phyloP scores from a whole-genome alignment of 2,888 invertebrate species.

The Hemithea aestivaria region DNA sequence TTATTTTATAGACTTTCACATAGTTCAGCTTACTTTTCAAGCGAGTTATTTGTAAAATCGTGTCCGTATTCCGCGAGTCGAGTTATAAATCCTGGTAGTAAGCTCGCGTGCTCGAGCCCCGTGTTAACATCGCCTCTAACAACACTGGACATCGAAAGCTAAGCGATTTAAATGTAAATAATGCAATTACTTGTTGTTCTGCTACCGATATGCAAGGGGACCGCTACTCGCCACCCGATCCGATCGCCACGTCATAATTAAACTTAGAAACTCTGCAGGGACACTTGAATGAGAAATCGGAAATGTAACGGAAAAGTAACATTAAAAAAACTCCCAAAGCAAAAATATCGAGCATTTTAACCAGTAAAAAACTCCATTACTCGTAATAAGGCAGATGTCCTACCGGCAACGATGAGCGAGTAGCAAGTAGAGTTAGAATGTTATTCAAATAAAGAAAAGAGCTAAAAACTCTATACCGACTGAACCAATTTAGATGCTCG shows the following conservation, averaged over 20 bases:
- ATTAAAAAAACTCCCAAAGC: constrained; percentile 12
- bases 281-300: no score
- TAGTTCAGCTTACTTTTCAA: no score
- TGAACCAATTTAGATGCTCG: no score
- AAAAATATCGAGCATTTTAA: no score
- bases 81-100: constrained; percentile 34
- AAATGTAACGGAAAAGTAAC: no score
- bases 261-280: not conserved
- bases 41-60: constrained; percentile 4
- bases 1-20: no score
- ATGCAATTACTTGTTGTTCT: constrained; percentile 50
- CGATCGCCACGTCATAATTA: constrained; percentile 16
- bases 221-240: constrained; percentile 33
- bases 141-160: constrained; percentile 42
- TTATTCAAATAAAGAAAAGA: no score
- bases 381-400: no score
- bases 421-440: no score
- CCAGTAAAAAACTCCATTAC: no score
- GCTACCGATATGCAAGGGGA: constrained; percentile 32
- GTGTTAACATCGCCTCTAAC: constrained; percentile 49
- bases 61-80: constrained; percentile 24
- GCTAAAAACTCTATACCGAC: no score
- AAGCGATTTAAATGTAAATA: constrained; percentile 69
- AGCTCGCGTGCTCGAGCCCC: constrained; percentile 43
- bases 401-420: no score